A percentile compares a stretch with the other conserved stretches of the same genome.
phyloP scores from a whole-genome alignment of 2,888 invertebrate species.

The Leptopterna dolabrata region DNA sequence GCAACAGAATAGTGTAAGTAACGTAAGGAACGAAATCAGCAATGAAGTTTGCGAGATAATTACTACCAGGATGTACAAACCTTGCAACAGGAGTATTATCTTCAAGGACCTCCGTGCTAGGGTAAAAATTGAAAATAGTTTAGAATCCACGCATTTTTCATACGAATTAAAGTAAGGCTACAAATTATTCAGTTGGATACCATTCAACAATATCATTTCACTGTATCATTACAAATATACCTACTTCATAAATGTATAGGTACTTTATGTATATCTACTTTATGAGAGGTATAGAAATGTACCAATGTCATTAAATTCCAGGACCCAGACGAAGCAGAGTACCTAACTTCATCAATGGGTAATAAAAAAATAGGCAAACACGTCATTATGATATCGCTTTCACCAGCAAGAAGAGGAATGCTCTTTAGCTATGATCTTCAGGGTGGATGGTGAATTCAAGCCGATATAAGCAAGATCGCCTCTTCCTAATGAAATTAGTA shows the following conservation, averaged over 20 bases:
- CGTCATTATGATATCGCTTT: neutral
- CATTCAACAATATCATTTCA: neutral
- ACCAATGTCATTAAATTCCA: neutral
- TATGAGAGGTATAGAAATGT: neutral
- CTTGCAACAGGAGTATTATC: slow-evolving; percentile 65
- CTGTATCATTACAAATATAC: neutral
- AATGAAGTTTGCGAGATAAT: slow-evolving; percentile 25
- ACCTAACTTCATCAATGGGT: neutral
- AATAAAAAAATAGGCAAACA: neutral
- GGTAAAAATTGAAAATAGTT: slow-evolving; percentile 56
- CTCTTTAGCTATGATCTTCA: neutral
- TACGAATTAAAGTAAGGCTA: neutral
- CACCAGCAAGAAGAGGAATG: neutral
- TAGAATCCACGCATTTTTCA: slow-evolving; percentile 16
- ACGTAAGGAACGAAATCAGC: slow-evolving; percentile 8
- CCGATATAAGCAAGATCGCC: neutral
- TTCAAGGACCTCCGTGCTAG: slow-evolving; percentile 65
- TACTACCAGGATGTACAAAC: slow-evolving; percentile 62
- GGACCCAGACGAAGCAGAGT: neutral
- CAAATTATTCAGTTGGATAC: neutral
- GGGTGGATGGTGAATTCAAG: neutral
- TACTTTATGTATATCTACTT: neutral
- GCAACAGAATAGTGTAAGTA: neutral
- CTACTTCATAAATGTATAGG: too few relatives aligned
- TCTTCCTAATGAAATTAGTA: too few relatives aligned